Evolutionary conservation across 1,140 invertebrate genomes (phyloP).

Genomic region (Lepeophtheirus salmonis): DNA sequence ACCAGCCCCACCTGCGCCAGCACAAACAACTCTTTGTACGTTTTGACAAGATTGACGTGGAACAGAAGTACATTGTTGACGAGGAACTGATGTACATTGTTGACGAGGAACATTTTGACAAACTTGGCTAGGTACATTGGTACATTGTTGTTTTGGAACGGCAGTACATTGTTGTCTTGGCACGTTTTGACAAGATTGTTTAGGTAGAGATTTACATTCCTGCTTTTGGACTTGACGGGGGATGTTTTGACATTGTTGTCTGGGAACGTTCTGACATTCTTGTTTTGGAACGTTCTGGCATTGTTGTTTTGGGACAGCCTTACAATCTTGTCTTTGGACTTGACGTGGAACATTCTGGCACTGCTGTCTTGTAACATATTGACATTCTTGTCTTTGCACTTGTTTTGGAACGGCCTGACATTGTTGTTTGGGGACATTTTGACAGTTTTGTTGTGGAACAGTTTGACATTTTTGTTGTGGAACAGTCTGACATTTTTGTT

Average conservation of each 20-base stretch:
- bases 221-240: constrained; percentile 13
- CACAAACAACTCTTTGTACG: constrained; percentile 6
- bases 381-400: constrained; percentile 6
- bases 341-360: constrained; percentile 12
- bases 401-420: constrained; percentile 1
- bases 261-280: constrained; percentile 11
- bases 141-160: not conserved
- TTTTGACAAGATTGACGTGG: constrained; percentile 4
- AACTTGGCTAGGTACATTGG: constrained; percentile 4
- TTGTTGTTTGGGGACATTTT: constrained; percentile 5
- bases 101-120: constrained; percentile 9
- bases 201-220: constrained; percentile 4
- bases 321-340: constrained; percentile 9
- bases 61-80: constrained; percentile 12
- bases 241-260: constrained; percentile 5
- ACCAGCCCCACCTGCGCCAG: not conserved
- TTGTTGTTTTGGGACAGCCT: constrained; percentile 1
- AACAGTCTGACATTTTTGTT: constrained; percentile 15
- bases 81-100: constrained; percentile 4
- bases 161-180: constrained; percentile 10
- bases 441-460: constrained; percentile 8
- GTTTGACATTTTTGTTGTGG: constrained; percentile 10
- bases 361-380: not conserved
- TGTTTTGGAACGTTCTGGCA: constrained; percentile 11
- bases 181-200: constrained; percentile 9